A percentile compares a stretch with the other conserved stretches of the same genome.
phyloP scores from a whole-genome alignment of 1,140 invertebrate species.

The Drosophila punjabiensis region DNA sequence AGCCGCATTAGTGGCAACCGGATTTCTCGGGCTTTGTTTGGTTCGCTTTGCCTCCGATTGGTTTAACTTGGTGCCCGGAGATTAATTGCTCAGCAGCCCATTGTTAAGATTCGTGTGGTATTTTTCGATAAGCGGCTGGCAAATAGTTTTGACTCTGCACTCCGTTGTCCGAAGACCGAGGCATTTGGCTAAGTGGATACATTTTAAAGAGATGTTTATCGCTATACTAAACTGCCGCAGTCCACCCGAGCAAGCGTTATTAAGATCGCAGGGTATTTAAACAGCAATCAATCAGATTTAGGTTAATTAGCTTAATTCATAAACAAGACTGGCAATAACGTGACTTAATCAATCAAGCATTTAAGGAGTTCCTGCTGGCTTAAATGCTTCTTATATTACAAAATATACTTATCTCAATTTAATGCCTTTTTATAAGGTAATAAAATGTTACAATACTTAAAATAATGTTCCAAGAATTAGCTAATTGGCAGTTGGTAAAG shows the following conservation, averaged over 20 bases:
- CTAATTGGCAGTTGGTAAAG: background rate
- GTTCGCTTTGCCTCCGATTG: slow-evolving; percentile 28
- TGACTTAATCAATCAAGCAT: background rate
- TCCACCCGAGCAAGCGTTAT: slow-evolving; percentile 22
- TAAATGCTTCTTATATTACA: background rate
- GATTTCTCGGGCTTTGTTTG: slow-evolving; percentile 52
- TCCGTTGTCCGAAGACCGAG: slow-evolving; percentile 19
- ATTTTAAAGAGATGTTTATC: slow-evolving; percentile 40
- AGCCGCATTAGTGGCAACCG: slow-evolving; percentile 59
- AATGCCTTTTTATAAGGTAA: background rate
- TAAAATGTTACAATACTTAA: background rate
- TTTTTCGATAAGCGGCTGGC: slow-evolving; percentile 58
- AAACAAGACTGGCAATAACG: slow-evolving; percentile 1
- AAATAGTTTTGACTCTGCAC: slow-evolving; percentile 44
- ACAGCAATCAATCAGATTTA: slow-evolving; percentile 32
- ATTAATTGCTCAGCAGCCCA: slow-evolving; percentile 71
- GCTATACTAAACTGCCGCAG: background rate
- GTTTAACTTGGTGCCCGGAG: slow-evolving; percentile 25
- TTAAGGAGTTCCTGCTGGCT: background rate
- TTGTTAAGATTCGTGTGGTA: slow-evolving; percentile 62
- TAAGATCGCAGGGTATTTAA: slow-evolving; percentile 28
- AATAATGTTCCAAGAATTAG: background rate
- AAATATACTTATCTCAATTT: background rate
- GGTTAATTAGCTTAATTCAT: slow-evolving; percentile 1
- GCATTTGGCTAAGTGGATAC: slow-evolving; percentile 40